Base-by-base conservation (phyloP, 2,113 vertebrate species). In the Mastomys coucha region DNA sequence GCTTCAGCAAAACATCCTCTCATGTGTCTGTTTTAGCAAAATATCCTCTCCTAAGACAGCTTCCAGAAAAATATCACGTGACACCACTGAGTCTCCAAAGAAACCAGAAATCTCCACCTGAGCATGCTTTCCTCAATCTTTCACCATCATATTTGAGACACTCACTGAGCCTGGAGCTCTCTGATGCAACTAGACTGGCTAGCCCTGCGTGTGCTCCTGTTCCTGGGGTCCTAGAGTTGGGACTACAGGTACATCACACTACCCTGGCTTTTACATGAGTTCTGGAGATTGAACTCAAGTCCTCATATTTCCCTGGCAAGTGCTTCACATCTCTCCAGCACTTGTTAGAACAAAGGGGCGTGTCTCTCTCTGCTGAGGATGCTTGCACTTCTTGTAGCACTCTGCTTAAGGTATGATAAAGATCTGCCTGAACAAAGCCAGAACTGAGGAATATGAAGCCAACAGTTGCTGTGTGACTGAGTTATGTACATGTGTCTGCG, bases 231-330 rank as follows among this genome's bases (percentile, higher is more conserved):
- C 45, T 17, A 86, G 84, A 49, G 19, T 36, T 87, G 65, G 85
- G 3, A n/a, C 45, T 36, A 8, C 0, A 3, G 12, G 20, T 24
- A 4, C 20, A 16, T 16, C 7, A 6, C 20, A 53, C 45, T 53
- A 12, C 65, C 16, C 85, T n/a, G 85, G 85, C 45, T 53, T 53
- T 53, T n/a, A 70, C 2, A 0, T 70, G 12, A 69, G 33, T 49
- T 42, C 9, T 70, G 42, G 31, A 49, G 11, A 22, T 14, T 69
- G 45, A 88, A 88, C 19, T 70, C 42, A 69, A 36, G 33, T 26
- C 49, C 85, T 53, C 45, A 2, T 5, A 9, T 9, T 20, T 22
- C 19, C 33, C 22, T 53, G 33, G 33, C 45, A n/a, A 88, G 49
- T 0, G 33, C 28, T 20, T 67, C 8, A 24, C 31, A 16, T n/a